Evolutionary conservation across 1,140 invertebrate species (phyloP).

Genomic region (Zaprionus lachaisei): DNA sequence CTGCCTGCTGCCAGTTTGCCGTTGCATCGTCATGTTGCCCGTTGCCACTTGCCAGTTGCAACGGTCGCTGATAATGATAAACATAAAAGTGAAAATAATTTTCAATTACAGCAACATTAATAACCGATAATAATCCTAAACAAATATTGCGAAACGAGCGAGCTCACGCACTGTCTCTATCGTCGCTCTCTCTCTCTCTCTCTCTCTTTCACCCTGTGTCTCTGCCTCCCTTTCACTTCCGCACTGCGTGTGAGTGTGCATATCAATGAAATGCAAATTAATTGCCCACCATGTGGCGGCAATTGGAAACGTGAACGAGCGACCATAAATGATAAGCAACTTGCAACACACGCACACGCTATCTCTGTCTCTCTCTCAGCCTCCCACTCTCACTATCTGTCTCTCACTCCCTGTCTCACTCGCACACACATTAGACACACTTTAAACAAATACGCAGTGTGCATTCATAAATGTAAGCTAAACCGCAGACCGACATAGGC

Average conservation of each 20-base stretch:
- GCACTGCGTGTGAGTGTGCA: constrained; percentile 57
- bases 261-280: constrained; percentile 83
- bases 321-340: constrained; percentile 52
- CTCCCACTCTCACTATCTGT: neutral
- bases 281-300: constrained; percentile 70
- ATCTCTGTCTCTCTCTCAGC: neutral
- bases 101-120: constrained; percentile 83
- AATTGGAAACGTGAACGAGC: constrained; percentile 61
- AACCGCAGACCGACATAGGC: constrained; percentile 51
- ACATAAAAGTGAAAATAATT: constrained; percentile 83
- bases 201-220: neutral
- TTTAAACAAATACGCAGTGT: constrained; percentile 51
- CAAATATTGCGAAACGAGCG: constrained; percentile 60
- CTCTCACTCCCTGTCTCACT: neutral
- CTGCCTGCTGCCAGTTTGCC: constrained; percentile 11
- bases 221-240: neutral
- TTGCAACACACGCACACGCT: constrained; percentile 14
- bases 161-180: neutral
- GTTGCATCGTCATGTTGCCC: neutral
- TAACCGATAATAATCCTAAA: constrained; percentile 83
- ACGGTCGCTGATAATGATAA: constrained; percentile 75
- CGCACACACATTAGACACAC: constrained; percentile 20
- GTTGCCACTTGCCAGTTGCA: constrained; percentile 16
- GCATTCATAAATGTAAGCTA: constrained; percentile 67
- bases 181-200: constrained; percentile 4